Base-by-base conservation (phyloP, 2,113 vertebrate genomes). In the Chaetodon auriga region DNA sequence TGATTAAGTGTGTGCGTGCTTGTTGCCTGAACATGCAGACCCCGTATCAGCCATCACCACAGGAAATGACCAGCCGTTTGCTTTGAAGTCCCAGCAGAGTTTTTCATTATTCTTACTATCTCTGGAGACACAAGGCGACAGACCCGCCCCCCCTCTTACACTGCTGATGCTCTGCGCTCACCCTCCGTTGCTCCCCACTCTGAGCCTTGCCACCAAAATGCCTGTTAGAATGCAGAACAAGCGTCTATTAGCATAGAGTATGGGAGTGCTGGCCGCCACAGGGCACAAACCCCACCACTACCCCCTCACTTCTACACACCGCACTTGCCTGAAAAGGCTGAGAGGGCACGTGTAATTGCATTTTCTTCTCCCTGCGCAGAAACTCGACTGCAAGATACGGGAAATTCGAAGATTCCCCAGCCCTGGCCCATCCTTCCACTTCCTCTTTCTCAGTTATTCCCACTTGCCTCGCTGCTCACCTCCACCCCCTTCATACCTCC, bases 341-440 rank as follows among this genome's bases (percentile, higher is more conserved):
- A 92, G 88, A 86, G 92, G 78, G 90, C 92, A 91, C 86, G 88
- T 93, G 94, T 95, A 95, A 95, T 95, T 95, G 94, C 94, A 88
- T 94, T 94, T 94, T 90, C 89, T 68, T 83, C 82, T 72, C 87
- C 82, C 84, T 60, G 80, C 87, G 90, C 91, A 90, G 86, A 94
- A 90, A 89, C 86, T 90, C 87, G 70, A 92, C 86, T 82, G 71
- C 83, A 84, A 83, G 89, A 91, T 90, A 87, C 51, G 57, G 84
- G 71, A 88, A 92, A 93, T 92, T 94, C 82, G 84, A 76, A 82
- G 87, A 93, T 92, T 87, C 77, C 60, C 75, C 81, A 78, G 75
- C 82, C 85, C 61, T 65, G 80, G 73, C 86, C 75, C 80, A 85
- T 83, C 82, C 75, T 80, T 87, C 76, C 65, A 72, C 88, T 83